Evolutionary conservation across 1,140 invertebrate genomes (phyloP).

Genomic region (Nasonia vitripennis): DNA sequence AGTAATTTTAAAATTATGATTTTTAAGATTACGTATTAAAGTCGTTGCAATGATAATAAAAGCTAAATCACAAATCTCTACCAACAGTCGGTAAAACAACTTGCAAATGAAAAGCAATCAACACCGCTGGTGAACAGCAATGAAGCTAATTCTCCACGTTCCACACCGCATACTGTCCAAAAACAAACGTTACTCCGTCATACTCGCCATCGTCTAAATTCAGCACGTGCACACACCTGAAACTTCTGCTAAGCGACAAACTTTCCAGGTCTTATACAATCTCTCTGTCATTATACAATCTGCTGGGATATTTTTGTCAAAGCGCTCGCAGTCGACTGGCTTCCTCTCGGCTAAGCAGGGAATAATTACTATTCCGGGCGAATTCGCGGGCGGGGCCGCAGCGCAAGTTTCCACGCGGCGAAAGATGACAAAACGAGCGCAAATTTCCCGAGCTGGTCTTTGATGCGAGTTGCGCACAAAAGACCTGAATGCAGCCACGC

Average conservation of each 20-base stretch:
- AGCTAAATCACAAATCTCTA: neutral
- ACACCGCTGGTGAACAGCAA: neutral
- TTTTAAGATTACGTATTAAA: too few relatives aligned
- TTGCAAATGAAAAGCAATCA: neutral
- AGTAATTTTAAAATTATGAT: too few relatives aligned
- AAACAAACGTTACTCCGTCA: neutral
- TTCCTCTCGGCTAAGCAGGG: neutral
- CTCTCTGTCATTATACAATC: neutral
- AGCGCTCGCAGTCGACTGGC: neutral
- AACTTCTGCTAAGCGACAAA: neutral
- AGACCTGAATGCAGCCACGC: neutral
- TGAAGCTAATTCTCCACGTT: neutral
- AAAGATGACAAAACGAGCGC: neutral
- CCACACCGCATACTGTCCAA: neutral
- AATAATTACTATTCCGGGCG: conserved; percentile 24
- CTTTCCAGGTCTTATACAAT: neutral
- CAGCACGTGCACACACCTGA: too few relatives aligned
- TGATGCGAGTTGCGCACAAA: neutral
- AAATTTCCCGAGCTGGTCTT: neutral
- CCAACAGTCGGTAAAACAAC: neutral
- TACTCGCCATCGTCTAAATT: neutral
- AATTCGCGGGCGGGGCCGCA: neutral
- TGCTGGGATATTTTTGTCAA: neutral
- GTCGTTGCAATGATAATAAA: too few relatives aligned
- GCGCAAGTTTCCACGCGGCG: neutral